Evolutionary conservation across 2,888 invertebrate genomes (phyloP).

Genomic region (Neuroscelio doddi): DNA sequence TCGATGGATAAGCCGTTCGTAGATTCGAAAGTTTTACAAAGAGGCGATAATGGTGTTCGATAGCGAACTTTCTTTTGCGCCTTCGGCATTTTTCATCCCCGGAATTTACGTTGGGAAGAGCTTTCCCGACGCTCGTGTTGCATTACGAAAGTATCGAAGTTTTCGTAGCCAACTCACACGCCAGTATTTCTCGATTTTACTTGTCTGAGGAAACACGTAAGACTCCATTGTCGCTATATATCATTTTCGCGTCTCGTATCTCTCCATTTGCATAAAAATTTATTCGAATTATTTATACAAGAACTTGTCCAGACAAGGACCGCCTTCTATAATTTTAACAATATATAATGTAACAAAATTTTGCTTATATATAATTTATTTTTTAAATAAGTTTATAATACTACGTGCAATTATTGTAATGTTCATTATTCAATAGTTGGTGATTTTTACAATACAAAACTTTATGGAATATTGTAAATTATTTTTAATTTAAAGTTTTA

Average conservation of each 20-base stretch:
- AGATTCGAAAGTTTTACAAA: slow-evolving; percentile 47
- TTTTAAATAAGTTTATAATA: too few species aligned
- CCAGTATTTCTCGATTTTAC: slow-evolving; percentile 38
- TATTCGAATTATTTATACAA: too few species aligned
- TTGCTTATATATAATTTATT: too few species aligned
- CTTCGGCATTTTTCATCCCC: slow-evolving; percentile 42
- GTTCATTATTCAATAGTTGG: too few species aligned
- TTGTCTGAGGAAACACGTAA: slow-evolving; percentile 37
- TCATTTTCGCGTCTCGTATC: slow-evolving; percentile 12
- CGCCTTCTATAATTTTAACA: too few species aligned
- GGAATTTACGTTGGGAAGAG: slow-evolving; percentile 29
- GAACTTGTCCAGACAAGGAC: too few species aligned
- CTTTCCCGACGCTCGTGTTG: slow-evolving; percentile 1
- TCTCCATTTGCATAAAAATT: background rate
- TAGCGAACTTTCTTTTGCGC: slow-evolving; percentile 40
- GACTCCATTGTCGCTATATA: slow-evolving; percentile 34
- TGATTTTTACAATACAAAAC: too few species aligned
- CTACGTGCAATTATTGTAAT: too few species aligned
- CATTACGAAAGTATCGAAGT: slow-evolving; percentile 38
- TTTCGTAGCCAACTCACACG: slow-evolving; percentile 34
- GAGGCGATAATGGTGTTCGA: slow-evolving; percentile 41
- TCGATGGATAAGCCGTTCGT: slow-evolving; percentile 38
- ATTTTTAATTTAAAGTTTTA: too few species aligned
- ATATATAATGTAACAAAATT: too few species aligned
- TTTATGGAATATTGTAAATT: too few species aligned